Conservation (phyloP, 2,888 invertebrate species). For the Calliphora vomitoria region DNA sequence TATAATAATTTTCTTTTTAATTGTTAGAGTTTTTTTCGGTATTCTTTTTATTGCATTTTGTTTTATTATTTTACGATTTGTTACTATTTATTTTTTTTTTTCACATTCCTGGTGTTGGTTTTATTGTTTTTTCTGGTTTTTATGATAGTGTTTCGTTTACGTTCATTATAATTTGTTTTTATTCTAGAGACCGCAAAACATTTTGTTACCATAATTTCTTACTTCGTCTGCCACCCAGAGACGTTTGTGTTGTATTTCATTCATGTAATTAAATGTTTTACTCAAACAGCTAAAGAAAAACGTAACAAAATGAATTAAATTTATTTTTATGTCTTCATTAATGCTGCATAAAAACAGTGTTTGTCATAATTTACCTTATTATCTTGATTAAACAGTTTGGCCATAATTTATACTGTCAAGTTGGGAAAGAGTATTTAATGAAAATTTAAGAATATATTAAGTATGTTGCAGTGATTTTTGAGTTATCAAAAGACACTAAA, state of each 20-base stretch:
- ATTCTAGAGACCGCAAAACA: constrained; percentile 34
- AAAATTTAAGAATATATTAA: background rate
- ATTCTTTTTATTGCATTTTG: constrained; percentile 30
- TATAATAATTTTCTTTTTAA: constrained; percentile 60
- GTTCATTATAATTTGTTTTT: constrained; percentile 21
- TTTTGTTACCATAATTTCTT: constrained; percentile 56
- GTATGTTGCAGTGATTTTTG: background rate
- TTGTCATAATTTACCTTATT: constrained; percentile 49
- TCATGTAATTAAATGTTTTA: constrained; percentile 62
- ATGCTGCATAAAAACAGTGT: constrained; percentile 60
- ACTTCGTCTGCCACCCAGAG: background rate
- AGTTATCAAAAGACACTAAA: background rate
- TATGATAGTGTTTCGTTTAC: constrained; percentile 26
- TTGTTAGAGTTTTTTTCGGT: constrained; percentile 42
- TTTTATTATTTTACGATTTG: constrained; percentile 53
- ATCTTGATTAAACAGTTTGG: constrained; percentile 26
- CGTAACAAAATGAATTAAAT: constrained; percentile 31
- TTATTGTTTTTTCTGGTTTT: constrained; percentile 51
- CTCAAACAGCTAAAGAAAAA: background rate
- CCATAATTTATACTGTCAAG: background rate
- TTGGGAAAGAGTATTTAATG: background rate
- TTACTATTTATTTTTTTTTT: constrained; percentile 27
- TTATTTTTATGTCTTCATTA: constrained; percentile 64
- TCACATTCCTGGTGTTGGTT: constrained; percentile 56
- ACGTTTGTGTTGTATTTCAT: constrained; percentile 17